Evolutionary conservation across 2,888 invertebrate genomes (phyloP), one percentile per base, ranked within the genome.

Genomic region (Amiota minor): DNA sequence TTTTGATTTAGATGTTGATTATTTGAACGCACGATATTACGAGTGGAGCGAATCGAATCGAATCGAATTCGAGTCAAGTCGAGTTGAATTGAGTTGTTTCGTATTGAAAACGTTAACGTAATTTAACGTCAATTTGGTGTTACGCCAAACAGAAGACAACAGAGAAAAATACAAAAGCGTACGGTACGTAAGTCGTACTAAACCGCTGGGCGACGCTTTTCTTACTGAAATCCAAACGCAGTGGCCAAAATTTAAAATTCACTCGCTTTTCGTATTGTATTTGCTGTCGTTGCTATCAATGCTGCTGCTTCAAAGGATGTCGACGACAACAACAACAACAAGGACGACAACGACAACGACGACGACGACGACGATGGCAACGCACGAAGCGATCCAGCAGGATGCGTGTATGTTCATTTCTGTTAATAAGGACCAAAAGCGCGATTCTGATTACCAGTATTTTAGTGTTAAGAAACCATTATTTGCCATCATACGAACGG

Each of bases 161-260:
- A 47, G 65, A 45, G 16, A 45, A 86, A 86, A 88, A 88, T 83
- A 80, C 79, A 88, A 88, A 65, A 87, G 87, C 87, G 87, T 88
- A 87, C 90, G 81, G 83, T 83, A 81, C 84, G 81, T 75, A 75
- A 80, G 20, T 83, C 84, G 90, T 90, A 88, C 90, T 89, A 89
- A 88, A 90, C 90, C 90, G 90, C 89, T 89, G 89, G 89, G 90
- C 90, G 90, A 89, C 89, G 89, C 89, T 89, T 89, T 89, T 89
- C 89, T 89, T 88, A 90, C 90, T 90, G 89, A 90, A 89, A 78
- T 78, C 76, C 77, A 64, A 77, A 86, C 82, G 83, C 86, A 84
- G 85, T 86, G 83, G 84, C 82, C 81, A 80, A 82, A 78, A 78
- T 80, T 79, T 79, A 78, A 76, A 77, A 73, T 59, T 65, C 65